These are phyloP conservation scores for Dreissena polymorpha DNA, from an alignment of 1,140 invertebrate genomes.

Conservation along the genomic window DNA sequence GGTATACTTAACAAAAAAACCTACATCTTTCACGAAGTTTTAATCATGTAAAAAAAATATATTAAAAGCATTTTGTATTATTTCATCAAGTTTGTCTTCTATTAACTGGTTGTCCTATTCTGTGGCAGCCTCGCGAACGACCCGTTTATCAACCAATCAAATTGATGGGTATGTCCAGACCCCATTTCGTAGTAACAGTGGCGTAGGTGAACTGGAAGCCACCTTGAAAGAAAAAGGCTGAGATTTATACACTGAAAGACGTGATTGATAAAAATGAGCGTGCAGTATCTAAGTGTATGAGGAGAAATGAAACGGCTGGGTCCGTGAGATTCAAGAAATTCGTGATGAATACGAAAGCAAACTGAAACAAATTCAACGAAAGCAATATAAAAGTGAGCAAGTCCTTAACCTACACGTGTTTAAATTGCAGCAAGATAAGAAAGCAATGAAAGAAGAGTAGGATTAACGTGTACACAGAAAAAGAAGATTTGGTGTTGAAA, in stretches of 20 bases:
- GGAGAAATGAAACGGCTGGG: conserved; percentile 82
- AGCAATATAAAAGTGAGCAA: conserved; percentile 86
- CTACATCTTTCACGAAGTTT: no score
- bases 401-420: conserved; percentile 87
- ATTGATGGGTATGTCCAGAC: no score
- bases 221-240: conserved; percentile 62
- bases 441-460: conserved; percentile 82
- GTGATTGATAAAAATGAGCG: conserved; percentile 84
- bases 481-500: conserved; percentile 63
- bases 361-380: conserved; percentile 60
- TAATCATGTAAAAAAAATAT: no score
- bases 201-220: no score
- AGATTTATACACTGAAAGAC: no score
- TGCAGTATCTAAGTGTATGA: conserved; percentile 85
- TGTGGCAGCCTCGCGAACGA: no score
- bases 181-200: no score
- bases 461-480: conserved; percentile 78
- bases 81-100: no score
- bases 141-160: no score
- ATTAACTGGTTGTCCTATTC: not conserved
- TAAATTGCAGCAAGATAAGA: conserved; percentile 85
- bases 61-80: no score
- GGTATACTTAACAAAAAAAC: no score
- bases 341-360: conserved; percentile 80
- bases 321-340: no score